Percentiles rank a stretch among this genome's conserved stretches.
Conservation (phyloP, 2,797 vertebrate genomes). For the Danionella dracula region DNA sequence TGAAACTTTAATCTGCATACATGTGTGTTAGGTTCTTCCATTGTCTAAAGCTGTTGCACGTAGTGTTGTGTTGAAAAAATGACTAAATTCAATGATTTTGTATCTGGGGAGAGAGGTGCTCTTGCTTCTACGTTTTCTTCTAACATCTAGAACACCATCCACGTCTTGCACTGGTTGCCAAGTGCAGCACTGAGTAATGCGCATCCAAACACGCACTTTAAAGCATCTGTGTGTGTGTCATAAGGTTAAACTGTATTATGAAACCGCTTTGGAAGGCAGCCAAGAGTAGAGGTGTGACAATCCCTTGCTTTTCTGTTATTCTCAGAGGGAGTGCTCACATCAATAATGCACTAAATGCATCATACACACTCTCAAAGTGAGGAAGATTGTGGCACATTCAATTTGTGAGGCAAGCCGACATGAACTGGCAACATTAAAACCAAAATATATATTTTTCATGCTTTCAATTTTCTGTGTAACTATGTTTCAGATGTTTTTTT, state of each 20-base stretch:
- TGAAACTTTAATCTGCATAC: too few relatives aligned
- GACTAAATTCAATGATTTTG: background rate
- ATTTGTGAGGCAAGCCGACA: background rate
- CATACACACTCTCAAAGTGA: background rate
- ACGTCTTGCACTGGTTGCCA: background rate
- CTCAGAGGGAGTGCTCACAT: background rate
- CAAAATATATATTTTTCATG: too few relatives aligned
- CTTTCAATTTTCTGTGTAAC: too few relatives aligned
- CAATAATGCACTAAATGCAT: constrained; percentile 6
- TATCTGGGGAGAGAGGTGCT: background rate
- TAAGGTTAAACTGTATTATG: constrained; percentile 7
- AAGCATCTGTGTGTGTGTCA: background rate
- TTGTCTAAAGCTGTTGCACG: too few relatives aligned
- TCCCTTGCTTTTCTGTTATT: constrained; percentile 1
- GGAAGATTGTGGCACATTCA: background rate
- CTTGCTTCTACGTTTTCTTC: background rate
- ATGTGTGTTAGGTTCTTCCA: too few relatives aligned
- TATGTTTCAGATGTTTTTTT: too few relatives aligned
- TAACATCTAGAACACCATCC: background rate
- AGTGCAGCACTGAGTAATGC: background rate
- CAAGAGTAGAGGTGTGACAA: constrained; percentile 10
- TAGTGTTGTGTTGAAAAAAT: too few relatives aligned
- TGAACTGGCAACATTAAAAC: too few relatives aligned
- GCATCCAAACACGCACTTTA: background rate
- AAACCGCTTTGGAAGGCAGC: constrained; percentile 8